phyloP scores from a whole-genome alignment of 92 coral and sea anemone genomes.

The Porites divaricata region DNA sequence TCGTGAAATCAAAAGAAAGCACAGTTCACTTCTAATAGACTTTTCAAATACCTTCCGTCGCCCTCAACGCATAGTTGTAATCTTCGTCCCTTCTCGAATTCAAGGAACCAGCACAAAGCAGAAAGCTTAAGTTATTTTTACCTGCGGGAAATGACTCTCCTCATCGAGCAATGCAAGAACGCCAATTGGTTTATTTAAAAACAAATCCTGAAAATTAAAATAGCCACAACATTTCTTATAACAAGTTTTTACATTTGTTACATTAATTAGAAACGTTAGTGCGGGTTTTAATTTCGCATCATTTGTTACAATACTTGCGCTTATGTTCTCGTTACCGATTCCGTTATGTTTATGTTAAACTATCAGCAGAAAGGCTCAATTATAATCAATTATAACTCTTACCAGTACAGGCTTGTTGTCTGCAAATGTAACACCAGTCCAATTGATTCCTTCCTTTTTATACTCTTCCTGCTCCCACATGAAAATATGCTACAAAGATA shows the following conservation, averaged over 20 bases:
- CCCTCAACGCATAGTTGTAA: no score
- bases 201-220: constrained; percentile 67
- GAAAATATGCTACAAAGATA: constrained; percentile 73
- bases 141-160: constrained; percentile 93
- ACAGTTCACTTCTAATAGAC: no score
- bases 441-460: constrained; percentile 85
- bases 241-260: neutral
- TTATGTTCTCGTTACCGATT: neutral
- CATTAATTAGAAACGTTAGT: neutral
- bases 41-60: no score
- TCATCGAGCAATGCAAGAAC: constrained; percentile 82
- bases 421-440: constrained; percentile 77
- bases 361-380: neutral
- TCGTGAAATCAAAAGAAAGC: no score
- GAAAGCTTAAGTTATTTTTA: neutral
- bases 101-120: neutral
- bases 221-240: neutral
- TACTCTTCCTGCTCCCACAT: constrained; percentile 95
- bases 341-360: neutral
- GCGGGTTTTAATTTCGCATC: neutral
- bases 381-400: constrained; percentile 7
- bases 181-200: constrained; percentile 81
- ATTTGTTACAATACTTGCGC: neutral
- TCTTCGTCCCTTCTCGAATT: no score
- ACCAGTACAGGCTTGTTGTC: constrained; percentile 93